A percentile compares a stretch with the other conserved stretches of the same genome.
phyloP scores from a whole-genome alignment of 2,113 vertebrate species.

The Rhinolophus ferrumequinum region DNA sequence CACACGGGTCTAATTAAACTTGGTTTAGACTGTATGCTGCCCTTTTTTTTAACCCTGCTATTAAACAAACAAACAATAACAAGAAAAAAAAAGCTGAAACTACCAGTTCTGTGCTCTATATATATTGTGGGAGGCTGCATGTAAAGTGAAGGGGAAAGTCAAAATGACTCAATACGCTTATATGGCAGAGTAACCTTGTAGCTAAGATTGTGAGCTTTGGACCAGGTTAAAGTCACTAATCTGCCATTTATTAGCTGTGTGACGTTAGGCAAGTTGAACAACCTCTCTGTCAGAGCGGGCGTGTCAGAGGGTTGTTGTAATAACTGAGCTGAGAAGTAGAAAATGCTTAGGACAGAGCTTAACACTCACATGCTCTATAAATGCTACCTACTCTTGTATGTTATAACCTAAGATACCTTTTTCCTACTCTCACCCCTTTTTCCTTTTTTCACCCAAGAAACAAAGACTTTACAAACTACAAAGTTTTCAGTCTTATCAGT shows the following conservation, averaged over 20 bases:
- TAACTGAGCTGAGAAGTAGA: neutral
- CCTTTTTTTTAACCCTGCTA: conserved; percentile 59
- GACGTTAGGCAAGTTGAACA: neutral
- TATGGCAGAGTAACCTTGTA: neutral
- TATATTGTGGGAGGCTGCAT: neutral
- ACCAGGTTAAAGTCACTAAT: neutral
- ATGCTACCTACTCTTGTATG: neutral
- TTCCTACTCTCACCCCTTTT: neutral
- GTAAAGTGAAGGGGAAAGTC: neutral
- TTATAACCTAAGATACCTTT: neutral
- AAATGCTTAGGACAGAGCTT: neutral
- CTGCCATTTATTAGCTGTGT: neutral
- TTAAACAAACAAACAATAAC: conserved; percentile 56
- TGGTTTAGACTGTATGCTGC: conserved; percentile 52
- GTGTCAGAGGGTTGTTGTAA: neutral
- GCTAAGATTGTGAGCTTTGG: neutral
- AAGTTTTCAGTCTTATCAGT: neutral
- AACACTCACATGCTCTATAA: neutral
- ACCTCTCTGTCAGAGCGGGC: neutral
- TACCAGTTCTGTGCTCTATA: conserved; percentile 12
- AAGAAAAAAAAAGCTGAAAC: conserved; percentile 9
- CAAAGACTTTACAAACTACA: neutral
- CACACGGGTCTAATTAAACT: conserved; percentile 64
- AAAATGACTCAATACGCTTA: neutral
- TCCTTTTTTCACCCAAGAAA: neutral